phyloP scores from a whole-genome alignment of 2,113 vertebrate genomes.

The Otolemur garnettii region DNA sequence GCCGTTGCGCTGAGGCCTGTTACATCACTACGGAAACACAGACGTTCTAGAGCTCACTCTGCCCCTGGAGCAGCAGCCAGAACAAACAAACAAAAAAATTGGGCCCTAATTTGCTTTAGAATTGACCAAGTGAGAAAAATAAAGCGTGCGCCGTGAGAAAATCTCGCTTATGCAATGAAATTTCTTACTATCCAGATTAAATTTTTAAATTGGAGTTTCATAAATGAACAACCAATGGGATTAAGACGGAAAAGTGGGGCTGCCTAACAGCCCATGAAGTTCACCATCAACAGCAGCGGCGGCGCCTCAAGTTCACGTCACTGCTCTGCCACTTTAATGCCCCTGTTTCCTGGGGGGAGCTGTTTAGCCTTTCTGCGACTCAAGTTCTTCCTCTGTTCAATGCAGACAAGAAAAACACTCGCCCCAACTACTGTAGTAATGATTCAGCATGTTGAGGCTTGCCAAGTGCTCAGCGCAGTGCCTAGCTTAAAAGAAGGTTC shows the following conservation, averaged over 20 bases:
- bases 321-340: neutral
- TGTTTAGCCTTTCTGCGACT: neutral
- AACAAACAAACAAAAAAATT: neutral
- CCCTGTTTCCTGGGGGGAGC: neutral
- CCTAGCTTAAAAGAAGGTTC: neutral
- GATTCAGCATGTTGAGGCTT: neutral
- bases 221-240: neutral
- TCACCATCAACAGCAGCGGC: too few species aligned
- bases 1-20: neutral
- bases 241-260: neutral
- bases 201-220: neutral
- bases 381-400: neutral
- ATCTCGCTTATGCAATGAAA: neutral
- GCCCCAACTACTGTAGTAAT: neutral
- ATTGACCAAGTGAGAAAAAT: neutral
- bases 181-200: neutral
- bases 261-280: neutral
- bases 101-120: neutral
- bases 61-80: neutral
- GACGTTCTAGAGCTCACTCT: neutral
- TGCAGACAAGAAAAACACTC: neutral
- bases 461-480: neutral
- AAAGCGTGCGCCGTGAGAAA: neutral
- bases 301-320: neutral
- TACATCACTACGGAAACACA: neutral